Evolutionary conservation across 2,888 invertebrate genomes (phyloP), one percentile per base, ranked within the genome.

Genomic region (Brenthis daphne): DNA sequence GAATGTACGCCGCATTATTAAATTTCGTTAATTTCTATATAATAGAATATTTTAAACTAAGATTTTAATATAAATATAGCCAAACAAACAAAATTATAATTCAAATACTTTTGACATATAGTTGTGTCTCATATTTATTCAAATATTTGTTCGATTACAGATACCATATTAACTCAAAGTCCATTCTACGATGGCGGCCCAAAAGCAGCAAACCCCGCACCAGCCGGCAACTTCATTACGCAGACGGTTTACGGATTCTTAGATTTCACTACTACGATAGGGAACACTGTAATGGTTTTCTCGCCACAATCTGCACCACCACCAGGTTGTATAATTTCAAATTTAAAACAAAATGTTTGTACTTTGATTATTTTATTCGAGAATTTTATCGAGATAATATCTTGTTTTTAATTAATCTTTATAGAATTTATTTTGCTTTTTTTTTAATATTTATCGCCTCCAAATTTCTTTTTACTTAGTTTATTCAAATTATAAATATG

Each of bases 201-300:
- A 24, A 74, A 74, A 16, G 77, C 67, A 20, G 60, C 77, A 11
- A 74, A 72, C 29, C 73, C 78, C 37, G 77, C 79, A 63, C 73
- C 82, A 12, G 73, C 72, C 6, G 65, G 74, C 33, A 75, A 72
- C 64, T 76, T 95, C 75, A 93, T 96, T 74, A 98, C 98, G 24
- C 98, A 98, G 89, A 98, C 98, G 0, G 98, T 98, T 61, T 98
- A 98, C 81, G 98, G 98, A 66, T 98, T 98, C 88, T 92, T 98
- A 76, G 98, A 98, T 89, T 98, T 98, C 87, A 97, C 98, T 64
- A 98, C 98, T 0, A 98, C 98, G 4, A 97, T 98, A 80, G 98
- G 97, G 73, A 97, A 98, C 85, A 98, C 98, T 14, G 96, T 98
- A 65, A 98, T 98, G 97, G 96, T 98, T 50, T 98, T 98, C 87